Evolutionary conservation across 92 coral and sea anemone species (phyloP).

Genomic region (Pocillopora grandis): DNA sequence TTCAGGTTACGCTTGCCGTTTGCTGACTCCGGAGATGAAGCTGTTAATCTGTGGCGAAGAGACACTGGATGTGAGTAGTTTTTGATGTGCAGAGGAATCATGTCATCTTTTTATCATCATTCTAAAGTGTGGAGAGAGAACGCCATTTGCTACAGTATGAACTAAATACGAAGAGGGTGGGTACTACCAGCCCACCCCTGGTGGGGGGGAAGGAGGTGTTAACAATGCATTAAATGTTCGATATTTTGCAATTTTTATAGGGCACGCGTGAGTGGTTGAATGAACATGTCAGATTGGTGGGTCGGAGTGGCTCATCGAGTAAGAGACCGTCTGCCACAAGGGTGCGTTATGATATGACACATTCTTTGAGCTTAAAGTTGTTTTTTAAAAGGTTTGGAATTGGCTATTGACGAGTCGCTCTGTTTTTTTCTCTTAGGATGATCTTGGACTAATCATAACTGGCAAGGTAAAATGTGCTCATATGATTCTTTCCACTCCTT

Average conservation of each 20-base stretch:
- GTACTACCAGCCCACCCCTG: too few relatives aligned
- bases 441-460: constrained; percentile 80
- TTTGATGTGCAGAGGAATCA: not conserved
- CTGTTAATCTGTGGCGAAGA: constrained; percentile 87
- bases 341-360: constrained; percentile 26
- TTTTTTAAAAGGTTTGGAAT: not conserved
- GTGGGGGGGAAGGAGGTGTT: too few relatives aligned
- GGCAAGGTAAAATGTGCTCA: constrained; percentile 73
- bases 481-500: not conserved
- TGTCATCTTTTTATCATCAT: too few relatives aligned
- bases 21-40: constrained; percentile 91
- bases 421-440: constrained; percentile 58
- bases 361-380: not conserved
- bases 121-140: too few relatives aligned
- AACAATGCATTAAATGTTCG: not conserved
- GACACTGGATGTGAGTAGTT: constrained; percentile 86
- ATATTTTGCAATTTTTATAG: constrained; percentile 37
- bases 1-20: constrained; percentile 91
- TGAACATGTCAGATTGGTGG: constrained; percentile 73
- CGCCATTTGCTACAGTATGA: too few relatives aligned
- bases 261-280: constrained; percentile 96
- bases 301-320: constrained; percentile 43
- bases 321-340: constrained; percentile 24
- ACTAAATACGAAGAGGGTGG: too few relatives aligned
- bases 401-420: not conserved